These are phyloP conservation scores for Sterrhoptilus dennistouni DNA, from an alignment of 2,113 vertebrate species.

Conservation along the genomic window DNA sequence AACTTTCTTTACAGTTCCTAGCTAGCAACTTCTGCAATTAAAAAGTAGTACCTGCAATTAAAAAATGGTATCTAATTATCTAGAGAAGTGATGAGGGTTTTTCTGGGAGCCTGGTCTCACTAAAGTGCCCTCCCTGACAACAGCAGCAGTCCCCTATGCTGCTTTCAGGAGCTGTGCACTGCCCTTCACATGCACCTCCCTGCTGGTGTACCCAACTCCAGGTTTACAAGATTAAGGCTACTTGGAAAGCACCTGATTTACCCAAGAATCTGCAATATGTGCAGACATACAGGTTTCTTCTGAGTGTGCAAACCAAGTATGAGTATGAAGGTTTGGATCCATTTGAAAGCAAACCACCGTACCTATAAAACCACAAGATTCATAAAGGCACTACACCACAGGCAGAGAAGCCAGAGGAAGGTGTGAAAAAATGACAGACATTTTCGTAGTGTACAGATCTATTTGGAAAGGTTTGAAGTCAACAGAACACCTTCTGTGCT, in stretches of 20 bases:
- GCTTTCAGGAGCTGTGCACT: background rate
- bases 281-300: background rate
- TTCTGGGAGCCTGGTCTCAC: background rate
- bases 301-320: background rate
- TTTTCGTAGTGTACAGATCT: background rate
- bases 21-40: background rate
- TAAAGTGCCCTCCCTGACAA: background rate
- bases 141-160: background rate
- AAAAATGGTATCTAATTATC: background rate
- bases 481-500: background rate
- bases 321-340: background rate
- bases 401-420: background rate
- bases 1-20: constrained; percentile 33
- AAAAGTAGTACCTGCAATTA: background rate
- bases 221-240: background rate
- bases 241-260: constrained; percentile 40
- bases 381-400: background rate
- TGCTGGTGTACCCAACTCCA: background rate
- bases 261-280: background rate
- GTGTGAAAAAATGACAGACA: background rate
- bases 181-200: background rate
- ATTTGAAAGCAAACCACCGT: background rate
- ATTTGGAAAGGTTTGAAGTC: background rate
- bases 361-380: constrained; percentile 22
- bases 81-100: background rate